These are phyloP conservation scores for Nyctalus aviator DNA, from an alignment of 2,797 vertebrate species.

Conservation along the genomic window DNA sequence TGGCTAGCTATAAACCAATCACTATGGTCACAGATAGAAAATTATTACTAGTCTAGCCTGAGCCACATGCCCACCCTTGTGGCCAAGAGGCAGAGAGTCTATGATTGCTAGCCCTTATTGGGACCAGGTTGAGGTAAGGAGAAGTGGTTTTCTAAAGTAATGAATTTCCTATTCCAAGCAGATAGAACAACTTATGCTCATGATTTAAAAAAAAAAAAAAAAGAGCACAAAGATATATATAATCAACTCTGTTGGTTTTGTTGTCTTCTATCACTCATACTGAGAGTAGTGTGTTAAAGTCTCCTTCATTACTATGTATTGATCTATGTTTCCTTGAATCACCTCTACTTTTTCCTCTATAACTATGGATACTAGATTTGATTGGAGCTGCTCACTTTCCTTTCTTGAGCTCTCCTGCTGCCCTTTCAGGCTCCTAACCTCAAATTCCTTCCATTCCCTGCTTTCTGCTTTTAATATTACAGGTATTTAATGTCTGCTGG, in stretches of 20 bases:
- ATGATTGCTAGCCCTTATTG: background rate
- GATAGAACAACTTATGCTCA: background rate
- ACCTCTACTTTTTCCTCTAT: slow-evolving; percentile 10
- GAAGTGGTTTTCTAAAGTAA: slow-evolving; percentile 44
- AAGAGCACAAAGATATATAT: background rate
- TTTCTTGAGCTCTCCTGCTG: background rate
- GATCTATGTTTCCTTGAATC: background rate
- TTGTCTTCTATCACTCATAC: background rate
- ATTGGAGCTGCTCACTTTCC: slow-evolving; percentile 2
- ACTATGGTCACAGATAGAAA: background rate
- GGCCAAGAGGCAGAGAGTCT: background rate
- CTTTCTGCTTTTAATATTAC: slow-evolving; percentile 23
- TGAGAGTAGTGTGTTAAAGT: background rate
- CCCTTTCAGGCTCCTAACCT: background rate
- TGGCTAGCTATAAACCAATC: background rate
- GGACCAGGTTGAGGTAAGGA: background rate
- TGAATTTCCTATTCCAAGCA: background rate
- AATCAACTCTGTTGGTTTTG: background rate
- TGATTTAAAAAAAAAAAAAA: background rate
- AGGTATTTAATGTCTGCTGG: background rate
- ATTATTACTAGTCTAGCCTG: background rate
- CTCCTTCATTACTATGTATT: background rate
- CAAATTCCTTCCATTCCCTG: background rate
- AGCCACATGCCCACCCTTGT: background rate
- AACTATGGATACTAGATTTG: slow-evolving; percentile 17